Evolutionary conservation across 2,888 invertebrate species (phyloP), one percentile per base, ranked within the genome.

Genomic region (Coleophora deauratella): DNA sequence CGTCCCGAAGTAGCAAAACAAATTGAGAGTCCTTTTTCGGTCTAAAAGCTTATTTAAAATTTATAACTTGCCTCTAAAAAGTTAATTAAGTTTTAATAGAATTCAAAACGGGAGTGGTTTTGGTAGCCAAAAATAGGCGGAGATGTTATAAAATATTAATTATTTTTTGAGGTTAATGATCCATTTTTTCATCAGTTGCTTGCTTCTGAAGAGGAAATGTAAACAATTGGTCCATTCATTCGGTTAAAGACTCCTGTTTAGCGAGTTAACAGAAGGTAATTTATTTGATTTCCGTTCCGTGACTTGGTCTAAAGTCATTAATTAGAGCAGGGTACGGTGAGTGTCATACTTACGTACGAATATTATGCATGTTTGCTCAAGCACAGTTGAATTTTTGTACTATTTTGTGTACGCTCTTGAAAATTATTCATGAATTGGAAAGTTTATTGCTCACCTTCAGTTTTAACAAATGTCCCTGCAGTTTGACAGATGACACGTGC

Each of bases 121-220:
- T 81, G 82, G 85, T 85, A 85, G 85, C 84, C 76, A 81, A 84
- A 85, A 85, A 85, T 85, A 84, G 85, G 85, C 84, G 85, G 84
- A 64, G 84, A 55, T 69, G 76, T 77, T 82, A 79, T 82, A 79
- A 85, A 80, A 78, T 78, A 74, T 81, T 21, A 81, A 84, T 84
- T 81, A 84, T 76, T 81, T 80, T 74, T 72, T 65, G 63, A 55
- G 59, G 69, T 72, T 79, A 79, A 79, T 75, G 75, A 75, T 71
- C 57, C 45, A 43, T 39, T 63, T 71, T 74, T 80, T 80, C 72
- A 43, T 47, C 44, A 45, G 52, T 57, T 52, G 48, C 21, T 6
- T 51, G 75, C 71, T 72, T 66, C 74, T 73, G 71, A 63, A 69
- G 57, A 60, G 59, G 71, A 69, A 65, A 72, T 70, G 75, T 77